Conservation (phyloP, 2,113 vertebrate genomes). For the Chaetodon trifascialis region DNA sequence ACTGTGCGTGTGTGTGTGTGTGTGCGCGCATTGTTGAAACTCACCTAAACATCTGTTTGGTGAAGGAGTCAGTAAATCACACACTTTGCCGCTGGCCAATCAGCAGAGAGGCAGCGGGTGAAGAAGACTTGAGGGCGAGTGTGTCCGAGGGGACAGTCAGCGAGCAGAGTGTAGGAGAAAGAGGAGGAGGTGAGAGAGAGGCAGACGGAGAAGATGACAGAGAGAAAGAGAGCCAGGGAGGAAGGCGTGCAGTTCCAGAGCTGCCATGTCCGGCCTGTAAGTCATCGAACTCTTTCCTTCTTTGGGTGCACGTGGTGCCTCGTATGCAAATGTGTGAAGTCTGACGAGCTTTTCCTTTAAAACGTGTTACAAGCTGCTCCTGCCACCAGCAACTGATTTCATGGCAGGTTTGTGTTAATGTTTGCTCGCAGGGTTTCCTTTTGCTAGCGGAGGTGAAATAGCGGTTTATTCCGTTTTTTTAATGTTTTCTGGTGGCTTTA, state of each 20-base stretch:
- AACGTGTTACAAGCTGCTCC: constrained; percentile 16
- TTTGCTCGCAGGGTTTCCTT: background rate
- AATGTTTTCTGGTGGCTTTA: background rate
- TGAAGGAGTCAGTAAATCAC: constrained; percentile 73
- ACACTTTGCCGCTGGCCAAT: constrained; percentile 68
- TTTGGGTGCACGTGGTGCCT: constrained; percentile 8
- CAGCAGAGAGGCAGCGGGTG: constrained; percentile 54
- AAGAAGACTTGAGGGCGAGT: constrained; percentile 49
- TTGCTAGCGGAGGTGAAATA: constrained; percentile 3
- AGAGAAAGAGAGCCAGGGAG: constrained; percentile 76
- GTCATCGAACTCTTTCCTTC: constrained; percentile 47
- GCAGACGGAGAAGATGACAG: constrained; percentile 62
- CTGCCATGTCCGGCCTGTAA: constrained; percentile 72
- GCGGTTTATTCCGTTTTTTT: constrained; percentile 8
- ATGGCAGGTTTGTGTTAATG: background rate
- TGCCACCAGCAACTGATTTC: constrained; percentile 2
- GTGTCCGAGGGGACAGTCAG: constrained; percentile 53
- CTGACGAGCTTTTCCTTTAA: background rate
- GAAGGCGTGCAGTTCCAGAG: constrained; percentile 60
- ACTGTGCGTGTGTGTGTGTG: constrained; percentile 16
- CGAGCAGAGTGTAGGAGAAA: constrained; percentile 54
- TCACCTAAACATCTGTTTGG: constrained; percentile 76
- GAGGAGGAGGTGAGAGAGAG: constrained; percentile 46
- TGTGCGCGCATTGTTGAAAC: constrained; percentile 40
- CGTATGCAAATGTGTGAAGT: constrained; percentile 18